Base-by-base conservation (phyloP, 1,140 invertebrate genomes). In the Drosophila biarmipes region DNA sequence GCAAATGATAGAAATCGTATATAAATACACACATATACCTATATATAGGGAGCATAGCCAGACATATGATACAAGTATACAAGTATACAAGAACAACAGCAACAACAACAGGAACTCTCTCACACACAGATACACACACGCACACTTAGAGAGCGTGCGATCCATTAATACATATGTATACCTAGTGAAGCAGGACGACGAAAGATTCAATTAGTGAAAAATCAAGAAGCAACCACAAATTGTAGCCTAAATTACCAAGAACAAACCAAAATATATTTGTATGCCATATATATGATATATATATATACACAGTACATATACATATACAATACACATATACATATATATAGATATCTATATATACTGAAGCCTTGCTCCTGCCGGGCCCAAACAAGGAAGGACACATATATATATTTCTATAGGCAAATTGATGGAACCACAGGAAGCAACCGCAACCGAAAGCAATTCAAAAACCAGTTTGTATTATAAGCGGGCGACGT, bases 11-110 rank as follows among this genome's bases (percentile, higher is more conserved):
- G 53, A 77, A 48, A 73, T 49, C 58, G 64, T 52, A 69, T 49
- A 63, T 59, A 80, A 27, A 61, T 43, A 72, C 29, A 64, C 42
- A 62, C 45, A 57, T 73, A 21, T 4, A 21, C 4, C 1, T 24
- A 31, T 29, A 78, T 76, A 76, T 80, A 80, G 81, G 80, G 80
- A 80, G 81, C 80, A 81, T 86, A 80, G 80, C 73, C 84, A 62
- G 35, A 72, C 57, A 69, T 71, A 71, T 69, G 64, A 71, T 46
- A 69, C 34, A 40, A 52, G 48, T 38, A 48, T 31, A 58, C 56
- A n/a, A n/a, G n/a, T n/a, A n/a, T n/a, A n/a, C n/a, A n/a, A n/a
- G n/a, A n/a, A n/a, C n/a, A n/a, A n/a, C n/a, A n/a, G n/a, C n/a
- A n/a, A n/a, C n/a, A 40, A 52, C 29, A 31, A 67, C 38, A 68